These are phyloP conservation scores for Pedicia rivosa DNA, from an alignment of 2,888 invertebrate species.

Conservation along the genomic window DNA sequence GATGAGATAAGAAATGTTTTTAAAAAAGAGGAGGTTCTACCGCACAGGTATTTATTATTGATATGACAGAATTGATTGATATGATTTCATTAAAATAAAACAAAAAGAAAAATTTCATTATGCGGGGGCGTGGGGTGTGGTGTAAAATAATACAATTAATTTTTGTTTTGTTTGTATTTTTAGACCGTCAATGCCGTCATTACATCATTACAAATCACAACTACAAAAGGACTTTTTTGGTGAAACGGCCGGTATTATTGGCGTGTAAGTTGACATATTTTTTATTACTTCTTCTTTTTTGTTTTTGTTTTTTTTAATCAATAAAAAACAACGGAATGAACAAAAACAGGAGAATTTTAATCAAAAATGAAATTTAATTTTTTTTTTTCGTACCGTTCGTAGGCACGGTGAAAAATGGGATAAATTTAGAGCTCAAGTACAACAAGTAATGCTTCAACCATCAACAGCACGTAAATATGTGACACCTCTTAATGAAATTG, in stretches of 20 bases:
- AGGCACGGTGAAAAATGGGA: conserved; percentile 85
- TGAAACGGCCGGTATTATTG: conserved; percentile 54
- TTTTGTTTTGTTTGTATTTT: conserved; percentile 1
- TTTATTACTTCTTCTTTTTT: neutral
- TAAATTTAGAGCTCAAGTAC: conserved; percentile 64
- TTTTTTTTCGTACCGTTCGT: conserved; percentile 11
- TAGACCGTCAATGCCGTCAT: conserved; percentile 52
- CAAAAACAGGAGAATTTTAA: neutral
- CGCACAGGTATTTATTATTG: conserved; percentile 36
- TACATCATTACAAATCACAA: conserved; percentile 53
- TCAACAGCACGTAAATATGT: conserved; percentile 62
- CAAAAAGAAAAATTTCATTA: too few species aligned
- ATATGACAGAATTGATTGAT: too few species aligned
- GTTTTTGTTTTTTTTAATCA: conserved; percentile 6
- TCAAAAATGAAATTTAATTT: conserved; percentile 2
- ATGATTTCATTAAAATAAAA: too few species aligned
- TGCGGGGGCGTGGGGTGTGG: too few species aligned
- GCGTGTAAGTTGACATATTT: conserved; percentile 42
- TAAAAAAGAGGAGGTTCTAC: conserved; percentile 49
- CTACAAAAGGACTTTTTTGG: conserved; percentile 53
- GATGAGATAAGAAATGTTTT: conserved; percentile 56
- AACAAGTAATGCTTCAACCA: conserved; percentile 67
- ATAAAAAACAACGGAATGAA: too few species aligned
- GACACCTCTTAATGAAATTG: conserved; percentile 54
- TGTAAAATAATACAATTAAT: too few species aligned